Evolutionary conservation across 2,888 invertebrate species (phyloP).

Genomic region (Lymantria monacha): DNA sequence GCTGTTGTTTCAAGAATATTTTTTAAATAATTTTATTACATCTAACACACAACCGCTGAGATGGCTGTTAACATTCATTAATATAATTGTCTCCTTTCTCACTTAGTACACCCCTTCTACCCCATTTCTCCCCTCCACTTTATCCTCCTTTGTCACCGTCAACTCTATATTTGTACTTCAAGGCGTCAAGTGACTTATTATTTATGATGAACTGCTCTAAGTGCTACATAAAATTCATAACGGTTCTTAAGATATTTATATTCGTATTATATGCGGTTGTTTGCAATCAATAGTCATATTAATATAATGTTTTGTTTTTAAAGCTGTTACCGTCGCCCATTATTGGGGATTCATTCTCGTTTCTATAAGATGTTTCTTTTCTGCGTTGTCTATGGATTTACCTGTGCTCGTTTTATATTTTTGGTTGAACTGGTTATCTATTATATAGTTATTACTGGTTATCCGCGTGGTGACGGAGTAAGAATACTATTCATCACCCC

Average conservation of each 20-base stretch:
- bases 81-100: slow-evolving; percentile 42
- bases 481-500: too few relatives aligned
- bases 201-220: slow-evolving; percentile 45
- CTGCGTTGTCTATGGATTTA: too few relatives aligned
- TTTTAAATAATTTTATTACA: slow-evolving; percentile 31
- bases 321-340: too few relatives aligned
- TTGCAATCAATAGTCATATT: too few relatives aligned
- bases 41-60: slow-evolving; percentile 30
- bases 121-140: slow-evolving; percentile 1
- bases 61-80: slow-evolving; percentile 56
- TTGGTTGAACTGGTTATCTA: too few relatives aligned
- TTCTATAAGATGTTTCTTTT: too few relatives aligned
- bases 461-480: too few relatives aligned
- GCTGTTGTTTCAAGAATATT: slow-evolving; percentile 12
- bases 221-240: slow-evolving; percentile 35
- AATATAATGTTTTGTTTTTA: too few relatives aligned
- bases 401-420: too few relatives aligned
- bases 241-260: neutral
- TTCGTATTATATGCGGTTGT: too few relatives aligned
- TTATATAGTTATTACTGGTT: too few relatives aligned
- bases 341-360: too few relatives aligned
- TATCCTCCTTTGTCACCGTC: slow-evolving; percentile 21
- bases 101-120: neutral
- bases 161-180: slow-evolving; percentile 36
- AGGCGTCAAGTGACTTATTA: slow-evolving; percentile 41